Evolutionary conservation across 1,140 invertebrate genomes (phyloP), one percentile per base, ranked within the genome.

Genomic region (Drosophila teissieri): DNA sequence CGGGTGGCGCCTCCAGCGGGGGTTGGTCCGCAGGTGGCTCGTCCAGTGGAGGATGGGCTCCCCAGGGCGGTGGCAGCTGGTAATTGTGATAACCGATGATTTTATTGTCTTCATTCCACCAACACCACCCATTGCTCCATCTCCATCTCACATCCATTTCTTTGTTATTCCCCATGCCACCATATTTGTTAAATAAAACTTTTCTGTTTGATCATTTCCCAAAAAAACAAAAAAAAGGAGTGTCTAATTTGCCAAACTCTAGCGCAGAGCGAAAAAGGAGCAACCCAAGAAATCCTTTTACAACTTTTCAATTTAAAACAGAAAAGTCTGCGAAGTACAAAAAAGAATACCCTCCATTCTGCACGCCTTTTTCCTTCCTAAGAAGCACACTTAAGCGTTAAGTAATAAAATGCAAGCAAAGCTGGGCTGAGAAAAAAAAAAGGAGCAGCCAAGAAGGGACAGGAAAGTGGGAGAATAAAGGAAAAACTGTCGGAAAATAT

Each of bases 401-500:
- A 88, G 84, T 84, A 88, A 88, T 88, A 88, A 88, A 88, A 88
- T 88, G 80, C 78, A 78, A 88, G 80, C 83, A 88, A 88, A 67
- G 67, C 81, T 80, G 67, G 67, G 74, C 77, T 10, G 34, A 69
- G 69, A 79, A 79, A 82, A 88, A 73, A 86, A 88, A 60, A 67
- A 68, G 58, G 80, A 56, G 63, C 68, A 52, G 51, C 51, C 62
- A 45, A 54, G 40, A 57, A 67, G 31, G 61, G 19, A 70, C 46
- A 48, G 31, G 51, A 11, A 75, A 48, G 74, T 17, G 51, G 45
- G 57, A 48, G 44, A 54, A 61, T 51, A 37, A 64, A 56, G 12
- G 19, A 8, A 63, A 60, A 63, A 76, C 45, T 67, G 54, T 56
- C 45, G 60, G 36, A 69, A 79, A 89, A 83, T 89, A 88, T 88